phyloP scores from a whole-genome alignment of 2,888 invertebrate genomes.

The Macrosiphum euphorbiae region DNA sequence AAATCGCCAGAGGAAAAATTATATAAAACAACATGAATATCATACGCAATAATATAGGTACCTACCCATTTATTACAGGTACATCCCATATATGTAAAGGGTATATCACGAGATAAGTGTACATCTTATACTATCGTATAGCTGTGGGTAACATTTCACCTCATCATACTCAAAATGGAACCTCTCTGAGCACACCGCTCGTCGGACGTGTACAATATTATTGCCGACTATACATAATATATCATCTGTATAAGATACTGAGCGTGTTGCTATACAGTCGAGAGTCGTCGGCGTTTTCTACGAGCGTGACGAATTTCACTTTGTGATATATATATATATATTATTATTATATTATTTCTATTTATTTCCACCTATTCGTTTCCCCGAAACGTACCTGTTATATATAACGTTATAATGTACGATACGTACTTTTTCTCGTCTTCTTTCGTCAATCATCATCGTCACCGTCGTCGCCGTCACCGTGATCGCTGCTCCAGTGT shows the following conservation, averaged over 20 bases:
- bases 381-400: not conserved
- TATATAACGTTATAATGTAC: not conserved
- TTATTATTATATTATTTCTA: not conserved
- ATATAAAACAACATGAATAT: no score
- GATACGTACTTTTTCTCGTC: slow-evolving; percentile 27
- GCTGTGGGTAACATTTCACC: no score
- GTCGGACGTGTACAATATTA: not conserved
- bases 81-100: no score
- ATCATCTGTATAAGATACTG: slow-evolving; percentile 71
- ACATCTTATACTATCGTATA: no score
- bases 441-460: slow-evolving; percentile 40
- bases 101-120: no score
- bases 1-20: no score
- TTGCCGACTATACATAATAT: not conserved
- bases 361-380: slow-evolving; percentile 9
- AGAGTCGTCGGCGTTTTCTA: slow-evolving; percentile 50
- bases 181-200: no score
- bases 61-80: no score
- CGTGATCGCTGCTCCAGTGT: not conserved
- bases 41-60: no score
- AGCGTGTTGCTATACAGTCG: slow-evolving; percentile 71
- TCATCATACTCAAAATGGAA: slow-evolving; percentile 41
- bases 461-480: not conserved
- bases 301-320: slow-evolving; percentile 62
- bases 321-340: not conserved